Evolutionary conservation across 2,888 invertebrate genomes (phyloP), one percentile per base, ranked within the genome.

Genomic region (Notocelia uddmanniana): DNA sequence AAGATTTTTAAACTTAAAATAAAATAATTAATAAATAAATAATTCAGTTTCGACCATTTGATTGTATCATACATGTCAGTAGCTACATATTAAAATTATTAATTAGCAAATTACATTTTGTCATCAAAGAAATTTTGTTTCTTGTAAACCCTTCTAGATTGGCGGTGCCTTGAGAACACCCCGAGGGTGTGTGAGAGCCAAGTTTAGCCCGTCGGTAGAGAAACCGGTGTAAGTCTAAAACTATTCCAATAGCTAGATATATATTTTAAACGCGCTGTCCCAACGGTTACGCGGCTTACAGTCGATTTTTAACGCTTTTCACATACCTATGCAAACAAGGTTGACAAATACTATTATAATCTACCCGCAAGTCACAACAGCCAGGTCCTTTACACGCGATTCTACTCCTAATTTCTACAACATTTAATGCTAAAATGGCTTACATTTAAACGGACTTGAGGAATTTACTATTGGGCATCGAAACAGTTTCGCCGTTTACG

Each of bases 271-370:
- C 6, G 6, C 52, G 18, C 45, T 66, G 70, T 66, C 70, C 3
- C 50, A 66, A 66, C 59, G 15, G 68, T 62, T 68, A 68, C 37
- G 69, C 63, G 76, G 76, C 73, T 55, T 75, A 76, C 75, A 57
- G 79, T 73, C 73, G 76, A 84, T 85, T 86, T 79, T 82, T 80
- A 77, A 83, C 82, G 81, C 78, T 74, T 82, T 83, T 85, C 83
- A 80, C 83, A 78, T 80, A 73, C 75, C 79, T 80, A 77, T 76
- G 76, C 76, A 80, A 83, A 83, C 83, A 83, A 86, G 82, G 83
- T 76, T 74, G 62, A 68, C 63, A 72, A 68, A 71, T 63, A 68
- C 13, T 2, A 11, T 21, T 1, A 23, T 26, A 45, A 15, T 15
- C 15, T 2, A 41, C 19, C 2, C n/a, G n/a, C 9, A 8, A 13